Base-by-base conservation (phyloP, 2,113 vertebrate genomes). In the Conger conger region DNA sequence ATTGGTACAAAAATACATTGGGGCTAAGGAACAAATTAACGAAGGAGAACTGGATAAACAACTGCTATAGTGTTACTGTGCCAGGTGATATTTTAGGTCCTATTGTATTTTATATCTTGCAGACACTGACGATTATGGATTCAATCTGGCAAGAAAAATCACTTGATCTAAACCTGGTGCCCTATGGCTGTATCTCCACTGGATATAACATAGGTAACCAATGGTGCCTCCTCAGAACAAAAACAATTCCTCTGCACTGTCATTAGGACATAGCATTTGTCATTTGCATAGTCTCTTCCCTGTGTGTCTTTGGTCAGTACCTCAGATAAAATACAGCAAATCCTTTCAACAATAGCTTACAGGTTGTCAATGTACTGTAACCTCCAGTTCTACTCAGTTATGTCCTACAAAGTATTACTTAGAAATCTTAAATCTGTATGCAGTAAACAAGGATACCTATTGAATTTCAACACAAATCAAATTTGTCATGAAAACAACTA, bases 101-200 rank as follows among this genome's bases (percentile, higher is more conserved):
- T 18, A 23, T 45, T 40, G 11, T 76, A 73, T 53, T 57, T 83
- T 50, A 38, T 83, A 4, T 53, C 82, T 85, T 81, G 30, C 80
- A 96, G 95, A 95, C 93, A 0, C 86, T 96, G 81, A 85, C 89
- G 76, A 84, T 96, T 83, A 96, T 96, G 95, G 94, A 96, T 76
- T 96, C 95, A 0, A 95, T 96, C 86, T 96, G 95, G 95, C 93
- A 96, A 87, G 92, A 95, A 85, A 94, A 94, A 68, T 93, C 92
- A 76, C 90, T 95, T 88, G 92, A 96, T 83, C 93, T 96, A 1
- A 94, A 95, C 82, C 93, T 96, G 1, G 86, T 96, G 30, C 95
- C 95, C 0, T 96, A 96, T 42, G 95, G 95, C 85, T 96, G 95
- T 90, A 96, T 96, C 85, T 90, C 95, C 77, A 96, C 95, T 2